Evolutionary conservation across 2,113 vertebrate species (phyloP), one percentile per base, ranked within the genome.

Genomic region (Argyrosomus japonicus): DNA sequence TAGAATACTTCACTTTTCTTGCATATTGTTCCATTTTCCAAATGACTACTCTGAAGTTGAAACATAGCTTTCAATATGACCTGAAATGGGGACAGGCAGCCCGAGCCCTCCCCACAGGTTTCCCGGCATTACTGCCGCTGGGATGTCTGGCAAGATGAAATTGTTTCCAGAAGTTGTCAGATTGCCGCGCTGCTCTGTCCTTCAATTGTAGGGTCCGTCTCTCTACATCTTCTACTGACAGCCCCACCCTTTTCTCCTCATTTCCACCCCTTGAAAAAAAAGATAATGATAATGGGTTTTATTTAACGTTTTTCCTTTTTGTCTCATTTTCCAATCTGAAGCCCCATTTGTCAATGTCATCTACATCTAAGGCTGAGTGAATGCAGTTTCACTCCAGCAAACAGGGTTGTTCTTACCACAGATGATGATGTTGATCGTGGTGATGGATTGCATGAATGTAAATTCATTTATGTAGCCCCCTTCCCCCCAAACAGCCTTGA

Each of bases 301-400:
- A 92, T 93, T 93, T 92, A 92, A 93, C 93, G 92, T 93, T 93
- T 93, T 94, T 90, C 86, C 68, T 90, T 73, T 40, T 93, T 93
- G 90, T 94, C 91, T 93, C 91, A 85, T 93, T 92, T 91, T 90
- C 89, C 89, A 91, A 92, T 93, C 91, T 89, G 82, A 29, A 23
- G 82, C 68, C 69, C 88, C 93, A 93, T 94, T 94, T 90, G 87
- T 94, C 93, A 93, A 29, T 91, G 93, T 93, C 93, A 92, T 84
- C 82, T 65, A 48, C 54, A 64, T 90, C 84, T 84, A 77, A 89
- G 87, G 89, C 90, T 83, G 90, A 91, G 81, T 84, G 90, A 93
- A 90, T 88, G 89, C 87, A 88, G 86, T 93, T 90, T 89, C 89
- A 90, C 90, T 93, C 68, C 76, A 76, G 86, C 82, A 88, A 88